phyloP scores from a whole-genome alignment of 2,113 vertebrate species.

The Chroicocephalus ridibundus region DNA sequence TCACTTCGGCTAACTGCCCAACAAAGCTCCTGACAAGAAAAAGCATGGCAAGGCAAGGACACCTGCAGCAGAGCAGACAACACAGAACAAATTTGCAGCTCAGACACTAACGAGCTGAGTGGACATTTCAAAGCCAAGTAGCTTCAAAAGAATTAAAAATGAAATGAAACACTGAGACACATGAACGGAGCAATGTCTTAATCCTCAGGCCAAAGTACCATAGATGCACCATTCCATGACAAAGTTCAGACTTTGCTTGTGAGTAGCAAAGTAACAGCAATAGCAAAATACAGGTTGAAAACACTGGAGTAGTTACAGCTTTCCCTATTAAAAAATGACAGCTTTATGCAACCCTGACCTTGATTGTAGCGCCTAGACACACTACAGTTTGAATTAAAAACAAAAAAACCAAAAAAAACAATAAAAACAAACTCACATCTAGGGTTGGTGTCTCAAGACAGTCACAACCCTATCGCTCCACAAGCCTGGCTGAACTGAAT shows the following conservation, averaged over 20 bases:
- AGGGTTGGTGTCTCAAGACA: background rate
- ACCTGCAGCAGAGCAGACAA: background rate
- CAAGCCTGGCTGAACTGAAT: background rate
- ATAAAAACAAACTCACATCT: background rate
- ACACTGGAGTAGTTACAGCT: background rate
- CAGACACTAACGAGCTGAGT: background rate
- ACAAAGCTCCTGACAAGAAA: background rate
- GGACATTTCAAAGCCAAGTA: background rate
- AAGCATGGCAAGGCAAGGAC: background rate
- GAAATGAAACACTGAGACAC: background rate
- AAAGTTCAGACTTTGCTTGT: background rate
- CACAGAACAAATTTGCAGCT: background rate
- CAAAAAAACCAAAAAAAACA: background rate
- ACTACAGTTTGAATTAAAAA: background rate
- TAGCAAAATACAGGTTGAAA: background rate
- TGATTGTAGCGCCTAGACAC: background rate
- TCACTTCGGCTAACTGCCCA: conserved; percentile 8
- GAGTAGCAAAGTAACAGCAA: background rate
- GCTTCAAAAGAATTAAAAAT: background rate
- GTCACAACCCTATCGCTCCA: background rate
- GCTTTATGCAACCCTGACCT: background rate
- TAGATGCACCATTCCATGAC: background rate
- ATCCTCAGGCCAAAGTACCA: background rate
- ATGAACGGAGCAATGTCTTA: background rate
- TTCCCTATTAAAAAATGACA: background rate